Base-by-base conservation (phyloP, 2,797 vertebrate genomes). In the Pampus argenteus region DNA sequence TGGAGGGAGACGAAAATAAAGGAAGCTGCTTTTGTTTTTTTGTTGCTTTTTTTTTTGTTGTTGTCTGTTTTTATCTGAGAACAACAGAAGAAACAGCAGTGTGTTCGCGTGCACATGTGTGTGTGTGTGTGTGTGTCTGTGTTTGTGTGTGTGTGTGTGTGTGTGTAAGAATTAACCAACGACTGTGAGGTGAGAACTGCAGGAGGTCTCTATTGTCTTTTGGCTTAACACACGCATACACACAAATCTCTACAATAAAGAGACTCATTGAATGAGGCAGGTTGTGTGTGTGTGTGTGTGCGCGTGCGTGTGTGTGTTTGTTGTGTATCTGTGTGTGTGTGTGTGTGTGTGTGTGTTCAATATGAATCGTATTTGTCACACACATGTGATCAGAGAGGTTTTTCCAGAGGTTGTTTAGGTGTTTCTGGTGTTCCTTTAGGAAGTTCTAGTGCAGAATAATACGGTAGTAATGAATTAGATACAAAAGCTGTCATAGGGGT, bases 41-140 rank as follows among this genome's bases (percentile, higher is more conserved):
- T n/a, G n/a, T n/a, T n/a, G n/a, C n/a, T n/a, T n/a, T n/a, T n/a
- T n/a, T n/a, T 45, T 26, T 44, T 45, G 45, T 55, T 55, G 34
- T 36, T 36, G 34, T 17, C 38, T 42, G 40, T 36, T 42, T 42
- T 18, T 51, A 42, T 78, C 69, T 40, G 40, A 70, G 51, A 49
- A 28, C 3, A 2, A 76, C 52, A 58, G 29, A 66, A 60, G 67
- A 51, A 55, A 25, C 31, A 23, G 23, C 22, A 14, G 31, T 15
- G 29, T 9, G 26, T 0, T n/a, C n/a, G 22, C n/a, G 44, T 34
- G 31, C 11, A 11, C 11, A 2, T 34, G 31, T 34, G 9, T 11
- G 31, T 34, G 31, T 34, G 34, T 36, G 34, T 36, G 31, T 34
- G 31, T 34, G 9, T 34, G 9, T 34, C 9, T 34, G 38, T 17